phyloP scores from a whole-genome alignment of 2,797 vertebrate species.

The Thamnophis elegans region DNA sequence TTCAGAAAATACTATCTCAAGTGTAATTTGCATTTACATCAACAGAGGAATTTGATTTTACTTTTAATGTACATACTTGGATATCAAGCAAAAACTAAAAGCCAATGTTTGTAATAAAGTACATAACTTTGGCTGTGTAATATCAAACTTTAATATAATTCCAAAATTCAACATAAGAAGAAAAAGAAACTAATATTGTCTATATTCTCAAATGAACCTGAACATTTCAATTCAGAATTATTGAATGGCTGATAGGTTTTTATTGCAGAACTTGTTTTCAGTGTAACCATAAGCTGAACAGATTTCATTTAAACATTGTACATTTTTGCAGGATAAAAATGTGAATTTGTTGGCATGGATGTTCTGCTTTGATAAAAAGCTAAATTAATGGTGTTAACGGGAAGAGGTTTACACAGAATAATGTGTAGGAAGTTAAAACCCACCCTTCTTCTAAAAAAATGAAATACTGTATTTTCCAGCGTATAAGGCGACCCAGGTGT shows the following conservation, averaged over 20 bases:
- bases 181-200: neutral
- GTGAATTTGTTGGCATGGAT: neutral
- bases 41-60: neutral
- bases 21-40: slow-evolving; percentile 25
- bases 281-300: neutral
- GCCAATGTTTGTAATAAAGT: neutral
- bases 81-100: slow-evolving; percentile 17
- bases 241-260: neutral
- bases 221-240: neutral
- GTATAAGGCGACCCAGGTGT: no score
- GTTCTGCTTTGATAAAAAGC: neutral
- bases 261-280: neutral
- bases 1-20: slow-evolving; percentile 10
- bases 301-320: neutral
- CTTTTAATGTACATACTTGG: neutral
- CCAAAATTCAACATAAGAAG: neutral
- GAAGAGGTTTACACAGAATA: neutral
- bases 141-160: neutral
- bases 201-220: neutral
- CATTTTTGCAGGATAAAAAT: neutral
- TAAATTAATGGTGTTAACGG: neutral
- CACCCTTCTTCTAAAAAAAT: no score
- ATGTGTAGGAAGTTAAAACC: neutral
- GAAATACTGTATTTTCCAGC: no score
- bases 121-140: neutral